phyloP scores from a whole-genome alignment of 2,797 vertebrate genomes.

The Myoxocephalus aenaeus region DNA sequence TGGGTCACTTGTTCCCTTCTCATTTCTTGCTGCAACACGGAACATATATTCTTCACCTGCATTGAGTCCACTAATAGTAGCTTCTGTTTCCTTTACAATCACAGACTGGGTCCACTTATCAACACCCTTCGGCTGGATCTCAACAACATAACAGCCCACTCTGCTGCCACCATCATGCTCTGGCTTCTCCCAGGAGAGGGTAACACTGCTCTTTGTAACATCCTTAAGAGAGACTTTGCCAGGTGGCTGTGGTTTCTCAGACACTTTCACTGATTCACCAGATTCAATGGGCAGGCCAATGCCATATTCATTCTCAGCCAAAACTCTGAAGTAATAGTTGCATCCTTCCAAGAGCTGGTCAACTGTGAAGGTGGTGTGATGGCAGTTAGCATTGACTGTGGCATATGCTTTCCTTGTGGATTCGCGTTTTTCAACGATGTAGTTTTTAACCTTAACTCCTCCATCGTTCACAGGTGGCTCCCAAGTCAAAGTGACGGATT shows the following conservation, averaged over 20 bases:
- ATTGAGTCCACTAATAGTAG: conserved; percentile 91
- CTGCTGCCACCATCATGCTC: conserved; percentile 98
- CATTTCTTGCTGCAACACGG: conserved; percentile 96
- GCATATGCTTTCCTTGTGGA: conserved; percentile 98
- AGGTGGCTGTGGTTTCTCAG: conserved; percentile 96
- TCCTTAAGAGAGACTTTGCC: conserved; percentile 94
- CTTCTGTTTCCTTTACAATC: conserved; percentile 95
- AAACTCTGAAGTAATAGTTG: conserved; percentile 98
- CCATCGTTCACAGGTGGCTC: conserved; percentile 95
- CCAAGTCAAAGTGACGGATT: conserved; percentile 93
- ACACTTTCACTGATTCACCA: conserved; percentile 94
- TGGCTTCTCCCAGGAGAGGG: conserved; percentile 96
- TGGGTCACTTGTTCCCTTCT: conserved; percentile 98
- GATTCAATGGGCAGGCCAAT: conserved; percentile 96
- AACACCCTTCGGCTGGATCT: conserved; percentile 95
- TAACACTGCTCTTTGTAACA: conserved; percentile 94
- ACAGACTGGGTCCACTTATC: conserved; percentile 94
- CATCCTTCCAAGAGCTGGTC: conserved; percentile 94
- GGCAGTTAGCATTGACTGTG: conserved; percentile 93
- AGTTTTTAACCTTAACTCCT: conserved; percentile 97
- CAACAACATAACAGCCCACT: conserved; percentile 95
- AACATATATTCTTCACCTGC: conserved; percentile 98
- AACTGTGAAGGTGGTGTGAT: conserved; percentile 93
- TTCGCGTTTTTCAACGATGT: conserved; percentile 97
- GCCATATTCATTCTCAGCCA: conserved; percentile 98